Evolutionary conservation across 2,888 invertebrate genomes (phyloP), one percentile per base, ranked within the genome.

Genomic region (Baronia brevicornis): DNA sequence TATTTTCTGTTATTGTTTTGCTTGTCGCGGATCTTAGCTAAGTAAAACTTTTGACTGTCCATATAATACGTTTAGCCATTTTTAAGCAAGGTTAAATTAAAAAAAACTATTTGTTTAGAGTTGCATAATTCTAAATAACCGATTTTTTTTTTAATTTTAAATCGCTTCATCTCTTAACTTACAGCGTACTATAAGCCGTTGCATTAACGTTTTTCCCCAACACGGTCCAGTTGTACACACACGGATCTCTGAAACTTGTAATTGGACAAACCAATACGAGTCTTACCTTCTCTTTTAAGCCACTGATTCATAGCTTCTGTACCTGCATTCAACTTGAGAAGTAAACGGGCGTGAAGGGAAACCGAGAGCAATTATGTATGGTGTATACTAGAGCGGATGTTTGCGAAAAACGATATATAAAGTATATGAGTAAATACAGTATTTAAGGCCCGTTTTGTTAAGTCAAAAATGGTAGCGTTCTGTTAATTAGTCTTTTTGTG

Each of bases 171-270:
- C 28, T 19, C 8, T 12, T 22, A 9, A 19, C 21, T 11, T 19
- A 30, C 13, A 36, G 24, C 38, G 28, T 21, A 13, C 18, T 15
- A 21, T 30, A 36, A 24, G 24, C 14, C 28, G 36, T 20, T 21
- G 30, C 30, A 33, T 33, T 33, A 26, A 22, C 22, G 27, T 27
- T 19, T 15, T 36, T 36, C 28, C 32, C 24, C 36, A 36, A 34
- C 28, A 8, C 21, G 28, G 12, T 28, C 38, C 12, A 31, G 34
- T 38, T 34, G 31, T 25, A 38, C 34, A 32, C 19, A 36, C 31
- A 28, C 36, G 30, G 36, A 36, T 36, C 36, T 34, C 38, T 38
- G 38, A 31, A 38, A 38, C 38, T 31, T 34, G 33, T 38, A 38
- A 34, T 38, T 36, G 36, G 15, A 23, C 28, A 9, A 25, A 20